Evolutionary conservation across 2,888 invertebrate species (phyloP).

Genomic region (Patella caerulea): DNA sequence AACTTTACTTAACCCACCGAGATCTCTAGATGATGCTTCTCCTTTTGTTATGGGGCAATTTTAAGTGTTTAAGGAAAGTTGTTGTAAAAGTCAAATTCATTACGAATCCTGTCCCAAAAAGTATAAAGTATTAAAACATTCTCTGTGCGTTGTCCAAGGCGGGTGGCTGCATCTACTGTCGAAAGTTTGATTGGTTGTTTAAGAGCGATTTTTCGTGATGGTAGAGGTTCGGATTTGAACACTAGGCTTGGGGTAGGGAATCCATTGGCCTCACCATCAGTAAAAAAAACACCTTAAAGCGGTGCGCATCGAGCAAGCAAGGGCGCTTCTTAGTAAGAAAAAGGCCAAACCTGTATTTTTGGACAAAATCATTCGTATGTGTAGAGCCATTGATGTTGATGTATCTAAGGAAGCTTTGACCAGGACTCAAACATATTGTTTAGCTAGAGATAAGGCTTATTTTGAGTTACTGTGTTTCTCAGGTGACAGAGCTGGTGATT

Average conservation of each 20-base stretch:
- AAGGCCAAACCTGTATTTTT: not conserved
- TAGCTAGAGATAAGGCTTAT: not conserved
- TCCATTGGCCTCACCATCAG: not conserved
- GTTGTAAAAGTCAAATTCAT: not conserved
- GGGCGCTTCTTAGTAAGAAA: not conserved
- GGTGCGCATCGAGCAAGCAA: not conserved
- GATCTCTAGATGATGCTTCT: not conserved
- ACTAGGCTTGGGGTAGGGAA: too few species aligned
- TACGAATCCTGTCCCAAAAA: not conserved
- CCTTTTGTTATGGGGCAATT: not conserved
- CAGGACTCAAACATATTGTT: not conserved
- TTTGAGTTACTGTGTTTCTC: too few species aligned
- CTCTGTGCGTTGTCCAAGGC: not conserved
- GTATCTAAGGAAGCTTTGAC: not conserved
- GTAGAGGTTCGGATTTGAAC: too few species aligned
- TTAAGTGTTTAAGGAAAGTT: not conserved
- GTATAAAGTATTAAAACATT: not conserved
- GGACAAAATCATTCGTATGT: not conserved
- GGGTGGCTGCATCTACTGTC: not conserved
- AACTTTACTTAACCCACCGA: not conserved
- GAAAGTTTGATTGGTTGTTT: not conserved
- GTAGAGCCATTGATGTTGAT: not conserved
- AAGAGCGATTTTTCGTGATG: not conserved
- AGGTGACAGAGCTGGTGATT: slow-evolving; percentile 1
- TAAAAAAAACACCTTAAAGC: not conserved